Conservation (phyloP, 1,140 invertebrate species). For the Vanessa tameamea region DNA sequence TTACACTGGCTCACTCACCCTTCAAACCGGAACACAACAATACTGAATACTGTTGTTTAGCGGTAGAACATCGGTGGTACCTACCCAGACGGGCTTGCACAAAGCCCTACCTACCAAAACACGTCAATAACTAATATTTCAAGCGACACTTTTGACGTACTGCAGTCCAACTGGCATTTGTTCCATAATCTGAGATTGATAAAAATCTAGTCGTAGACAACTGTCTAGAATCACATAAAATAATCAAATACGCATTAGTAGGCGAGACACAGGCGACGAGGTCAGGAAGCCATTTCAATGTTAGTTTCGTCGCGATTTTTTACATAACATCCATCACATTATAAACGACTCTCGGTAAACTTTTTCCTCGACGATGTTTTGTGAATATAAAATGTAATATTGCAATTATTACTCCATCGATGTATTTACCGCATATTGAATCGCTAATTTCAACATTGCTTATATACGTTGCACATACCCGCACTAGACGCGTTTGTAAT, state of each 20-base stretch:
- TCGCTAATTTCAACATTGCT: conserved; percentile 8
- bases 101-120: too few species aligned
- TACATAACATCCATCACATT: conserved; percentile 30
- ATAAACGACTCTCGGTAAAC: conserved; percentile 12
- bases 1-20: too few species aligned
- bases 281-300: conserved; percentile 11
- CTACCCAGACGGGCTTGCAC: too few species aligned
- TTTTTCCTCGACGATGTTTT: conserved; percentile 23
- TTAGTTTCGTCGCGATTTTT: conserved; percentile 19
- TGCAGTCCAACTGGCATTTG: too few species aligned
- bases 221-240: neutral
- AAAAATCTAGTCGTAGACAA: too few species aligned
- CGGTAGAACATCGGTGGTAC: too few species aligned
- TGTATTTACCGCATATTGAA: conserved; percentile 12
- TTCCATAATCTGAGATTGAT: too few species aligned
- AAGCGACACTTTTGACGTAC: too few species aligned
- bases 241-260: conserved; percentile 10
- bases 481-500: neutral
- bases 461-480: conserved; percentile 13
- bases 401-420: neutral
- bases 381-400: conserved; percentile 20
- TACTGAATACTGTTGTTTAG: too few species aligned
- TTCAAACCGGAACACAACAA: too few species aligned
- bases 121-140: too few species aligned
- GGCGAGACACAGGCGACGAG: neutral